Evolutionary conservation across 2,888 invertebrate genomes (phyloP), one percentile per base, ranked within the genome.

Genomic region (Tetragonisca angustula): DNA sequence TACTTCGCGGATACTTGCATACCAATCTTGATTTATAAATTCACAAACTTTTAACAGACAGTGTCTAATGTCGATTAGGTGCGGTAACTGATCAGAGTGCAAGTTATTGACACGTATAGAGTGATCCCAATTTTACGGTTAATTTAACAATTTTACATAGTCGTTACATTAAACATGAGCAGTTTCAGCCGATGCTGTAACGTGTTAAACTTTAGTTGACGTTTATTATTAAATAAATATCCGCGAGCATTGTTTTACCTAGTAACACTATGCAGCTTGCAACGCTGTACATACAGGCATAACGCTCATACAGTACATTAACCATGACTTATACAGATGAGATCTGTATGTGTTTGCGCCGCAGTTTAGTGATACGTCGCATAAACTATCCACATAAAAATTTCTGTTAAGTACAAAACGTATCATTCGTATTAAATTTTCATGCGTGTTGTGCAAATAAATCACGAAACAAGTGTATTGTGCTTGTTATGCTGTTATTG

Each of bases 241-340:
- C 74, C 43, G 56, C 64, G 68, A 69, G 13, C 59, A 36, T 64
- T 69, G 64, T 56, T 76, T 83, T 75, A 78, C 74, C 61, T 24
- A 17, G 65, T 69, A 61, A 36, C n/a, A 56, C 56, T 71, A 71
- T 21, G 71, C 71, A 74, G 24, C 19, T 24, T 32, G 21, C 11
- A 65, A 67, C 65, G 32, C 68, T 74, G 64, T 49, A 59, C 62
- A 32, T 64, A 54, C 73, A 70, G 64, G 56, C 74, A 71, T 78
- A 74, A 82, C 71, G 77, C 61, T 82, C 67, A 75, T 71, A 82
- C 82, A 68, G 82, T 77, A 71, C 83, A 82, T 82, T 84, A 84
- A 84, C 81, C 77, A 73, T 77, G 77, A 78, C 71, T 75, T 81
- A 67, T 62, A 81, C 64, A 67, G 68, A 71, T 36, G 27, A 68